phyloP scores from a whole-genome alignment of 2,888 invertebrate species.

The Malthinus seriepunctatus region DNA sequence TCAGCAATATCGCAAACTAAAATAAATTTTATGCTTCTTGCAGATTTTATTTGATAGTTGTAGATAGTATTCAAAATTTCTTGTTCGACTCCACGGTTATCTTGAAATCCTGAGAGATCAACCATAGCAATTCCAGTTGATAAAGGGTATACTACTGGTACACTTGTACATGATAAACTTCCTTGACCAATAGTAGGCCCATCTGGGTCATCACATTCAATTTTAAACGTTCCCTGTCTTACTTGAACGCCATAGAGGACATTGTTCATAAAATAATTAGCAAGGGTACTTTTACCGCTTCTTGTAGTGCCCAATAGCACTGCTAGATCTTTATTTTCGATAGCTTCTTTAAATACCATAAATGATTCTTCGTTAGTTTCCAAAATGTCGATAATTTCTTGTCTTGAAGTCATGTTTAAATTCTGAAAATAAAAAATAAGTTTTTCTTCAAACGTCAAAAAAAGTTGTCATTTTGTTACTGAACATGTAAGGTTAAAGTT shows the following conservation, averaged over 20 bases:
- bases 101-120: conserved; percentile 17
- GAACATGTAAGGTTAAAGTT: no score
- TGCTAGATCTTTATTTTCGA: conserved; percentile 5
- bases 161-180: not conserved
- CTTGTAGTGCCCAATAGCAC: conserved; percentile 14
- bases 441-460: no score
- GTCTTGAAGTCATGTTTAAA: not conserved
- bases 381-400: not conserved
- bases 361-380: not conserved
- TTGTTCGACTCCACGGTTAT: conserved; percentile 15
- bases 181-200: conserved; percentile 4
- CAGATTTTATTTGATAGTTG: conserved; percentile 11
- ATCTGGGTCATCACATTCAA: not conserved
- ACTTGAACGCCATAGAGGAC: not conserved
- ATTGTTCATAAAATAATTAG: conserved; percentile 1
- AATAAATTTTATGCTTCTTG: conserved; percentile 11
- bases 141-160: not conserved
- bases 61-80: conserved; percentile 12
- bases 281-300: conserved; percentile 17
- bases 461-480: no score
- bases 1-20: conserved; percentile 15
- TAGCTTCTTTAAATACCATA: not conserved
- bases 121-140: not conserved
- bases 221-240: no score
- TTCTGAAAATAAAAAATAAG: not conserved